Evolutionary conservation across 1,140 invertebrate species (phyloP), one percentile per base, ranked within the genome.

Genomic region (Tenebrio molitor): DNA sequence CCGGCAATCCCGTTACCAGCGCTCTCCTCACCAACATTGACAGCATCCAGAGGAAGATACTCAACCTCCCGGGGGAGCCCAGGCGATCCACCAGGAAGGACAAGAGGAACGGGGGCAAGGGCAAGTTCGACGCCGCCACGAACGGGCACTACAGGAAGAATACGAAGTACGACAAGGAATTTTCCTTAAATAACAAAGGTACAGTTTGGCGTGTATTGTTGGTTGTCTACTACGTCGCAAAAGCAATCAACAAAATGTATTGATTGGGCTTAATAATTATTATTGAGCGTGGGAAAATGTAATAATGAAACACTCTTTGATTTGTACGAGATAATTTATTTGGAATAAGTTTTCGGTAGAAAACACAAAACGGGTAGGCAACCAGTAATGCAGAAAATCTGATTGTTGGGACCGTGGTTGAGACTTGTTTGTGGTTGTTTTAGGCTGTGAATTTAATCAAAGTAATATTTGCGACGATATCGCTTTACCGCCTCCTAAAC

Each of bases 401-500:
- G n/a, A n/a, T n/a, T n/a, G n/a, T n/a, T n/a, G n/a, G n/a, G n/a
- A n/a, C n/a, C n/a, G n/a, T n/a, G n/a, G n/a, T n/a, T n/a, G n/a
- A n/a, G n/a, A n/a, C n/a, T n/a, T n/a, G n/a, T n/a, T n/a, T n/a
- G n/a, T n/a, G n/a, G n/a, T n/a, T n/a, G n/a, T n/a, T n/a, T n/a
- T n/a, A 78, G 76, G 72, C 78, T 78, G 78, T 79, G 78, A 79
- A 63, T 64, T 68, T 62, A 79, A 77, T 74, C 73, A 79, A 77
- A 74, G 65, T 70, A 74, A 69, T 50, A 25, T 69, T 10, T 91
- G 92, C 77, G 92, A 93, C 79, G 91, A 93, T 78, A 87, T 94
- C 3, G 86, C 89, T 16, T 81, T 93, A 16, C 92, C 93, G 5
- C 93, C 93, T 1, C 93, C 93, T 0, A 91, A 93, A 77, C 92